Base-by-base conservation (phyloP, 1,140 invertebrate species). In the Trichonephila inaurata region DNA sequence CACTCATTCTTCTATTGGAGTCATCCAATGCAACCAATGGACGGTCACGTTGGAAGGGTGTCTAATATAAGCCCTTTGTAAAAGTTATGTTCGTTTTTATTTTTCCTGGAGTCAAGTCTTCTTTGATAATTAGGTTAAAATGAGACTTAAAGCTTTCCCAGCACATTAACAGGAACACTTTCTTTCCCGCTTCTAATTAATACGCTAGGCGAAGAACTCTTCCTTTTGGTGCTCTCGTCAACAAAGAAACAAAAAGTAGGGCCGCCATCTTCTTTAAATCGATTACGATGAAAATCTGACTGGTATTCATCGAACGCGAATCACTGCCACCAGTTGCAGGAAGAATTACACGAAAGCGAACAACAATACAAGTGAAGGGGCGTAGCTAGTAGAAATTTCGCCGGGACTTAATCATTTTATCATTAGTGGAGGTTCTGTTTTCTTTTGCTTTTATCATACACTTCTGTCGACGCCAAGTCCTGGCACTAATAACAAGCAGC, bases 241-340 rank as follows among this genome's bases (percentile, higher is more conserved):
- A 61, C 58, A 89, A 88, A 66, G 72, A 93, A 93, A 83, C 86
- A 92, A 87, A 87, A 89, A 77, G 14, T 33, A 64, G 16, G 89
- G 19, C 85, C 69, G 58, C 69, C 86, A 62, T 93, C 86, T 93
- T 93, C 92, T 85, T 88, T 93, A 93, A 93, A 93, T 93, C 92
- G 92, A 93, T 93, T 93, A 93, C 92, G 92, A 93, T 93, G 92
- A 93, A 93, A 93, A 81, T 93, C 92, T 93, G 92, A 93, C 82
- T 92, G 81, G 33, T 44, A 85, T 86, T 92, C 83, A 92, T 86
- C 83, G 91, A 89, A 89, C 88, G 88, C 21, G 88, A 72, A 92
- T 91, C 77, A 62, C 81, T 92, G 91, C 91, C 82, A 93, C 86
- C 92, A 93, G 92, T 93, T 88, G 91, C 83, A 51, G 58, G 66